Evolutionary conservation across 2,797 vertebrate species (phyloP).

Genomic region (Loriculus beryllinus): DNA sequence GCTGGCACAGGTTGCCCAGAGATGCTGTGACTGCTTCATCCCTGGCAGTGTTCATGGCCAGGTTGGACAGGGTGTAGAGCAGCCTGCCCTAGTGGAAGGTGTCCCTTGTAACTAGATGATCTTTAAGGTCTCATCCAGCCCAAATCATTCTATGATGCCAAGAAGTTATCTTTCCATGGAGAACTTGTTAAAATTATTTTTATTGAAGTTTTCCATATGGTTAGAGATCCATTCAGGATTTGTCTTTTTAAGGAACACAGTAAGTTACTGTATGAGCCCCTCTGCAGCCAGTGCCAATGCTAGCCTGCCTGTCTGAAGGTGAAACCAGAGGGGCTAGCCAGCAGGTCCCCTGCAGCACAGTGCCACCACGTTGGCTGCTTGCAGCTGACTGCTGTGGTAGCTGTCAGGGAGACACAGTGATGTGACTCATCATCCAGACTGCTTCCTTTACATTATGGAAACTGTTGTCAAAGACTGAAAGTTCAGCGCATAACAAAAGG

Average conservation of each 20-base stretch:
- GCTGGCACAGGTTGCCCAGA: neutral
- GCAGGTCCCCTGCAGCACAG: neutral
- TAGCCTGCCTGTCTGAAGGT: neutral
- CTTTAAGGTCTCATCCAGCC: neutral
- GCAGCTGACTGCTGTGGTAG: neutral
- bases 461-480: neutral
- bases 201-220: neutral
- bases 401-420: neutral
- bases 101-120: neutral
- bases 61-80: neutral
- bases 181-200: slow-evolving; percentile 4
- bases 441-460: neutral
- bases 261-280: neutral
- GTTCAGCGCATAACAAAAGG: neutral
- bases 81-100: neutral
- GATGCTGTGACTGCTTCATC: neutral
- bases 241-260: neutral
- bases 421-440: neutral
- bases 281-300: neutral
- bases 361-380: neutral
- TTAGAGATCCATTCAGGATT: neutral
- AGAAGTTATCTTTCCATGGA: neutral
- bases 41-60: neutral
- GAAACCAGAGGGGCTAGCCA: neutral
- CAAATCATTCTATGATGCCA: neutral